These are phyloP conservation scores for Styela plicata DNA, from an alignment of 23 tunicate genomes.

Conservation along the genomic window DNA sequence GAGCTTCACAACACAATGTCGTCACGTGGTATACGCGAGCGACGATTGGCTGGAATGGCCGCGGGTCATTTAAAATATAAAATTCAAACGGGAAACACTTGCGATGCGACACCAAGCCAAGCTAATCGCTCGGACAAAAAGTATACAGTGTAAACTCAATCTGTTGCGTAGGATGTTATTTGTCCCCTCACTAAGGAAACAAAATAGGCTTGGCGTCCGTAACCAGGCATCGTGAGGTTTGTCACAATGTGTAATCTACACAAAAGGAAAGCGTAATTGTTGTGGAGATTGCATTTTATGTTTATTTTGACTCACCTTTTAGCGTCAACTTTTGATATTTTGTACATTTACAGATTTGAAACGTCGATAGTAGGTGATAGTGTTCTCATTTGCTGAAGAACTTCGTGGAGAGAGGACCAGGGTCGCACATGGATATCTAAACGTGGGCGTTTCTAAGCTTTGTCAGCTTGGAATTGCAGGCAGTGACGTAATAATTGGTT, in stretches of 20 bases:
- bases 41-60: constrained; percentile 53
- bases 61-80: constrained; percentile 80
- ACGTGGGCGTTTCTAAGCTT: background rate
- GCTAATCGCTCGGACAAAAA: background rate
- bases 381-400: too few relatives aligned
- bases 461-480: background rate
- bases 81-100: constrained; percentile 35
- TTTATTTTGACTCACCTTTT: constrained; percentile 5
- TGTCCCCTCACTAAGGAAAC: constrained; percentile 25
- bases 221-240: constrained; percentile 22
- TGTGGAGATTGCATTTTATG: constrained; percentile 19
- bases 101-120: constrained; percentile 9
- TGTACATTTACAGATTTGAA: constrained; percentile 7
- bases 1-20: background rate
- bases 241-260: background rate
- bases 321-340: constrained; percentile 1
- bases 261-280: constrained; percentile 6
- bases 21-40: constrained; percentile 47
- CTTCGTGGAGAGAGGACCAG: too few relatives aligned
- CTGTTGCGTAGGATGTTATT: constrained; percentile 31
- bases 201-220: constrained; percentile 18
- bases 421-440: background rate
- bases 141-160: background rate
- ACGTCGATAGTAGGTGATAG: background rate
- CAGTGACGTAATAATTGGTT: constrained; percentile 12